Conservation (phyloP, 2,113 vertebrate species). For the Sorex fumeus region DNA sequence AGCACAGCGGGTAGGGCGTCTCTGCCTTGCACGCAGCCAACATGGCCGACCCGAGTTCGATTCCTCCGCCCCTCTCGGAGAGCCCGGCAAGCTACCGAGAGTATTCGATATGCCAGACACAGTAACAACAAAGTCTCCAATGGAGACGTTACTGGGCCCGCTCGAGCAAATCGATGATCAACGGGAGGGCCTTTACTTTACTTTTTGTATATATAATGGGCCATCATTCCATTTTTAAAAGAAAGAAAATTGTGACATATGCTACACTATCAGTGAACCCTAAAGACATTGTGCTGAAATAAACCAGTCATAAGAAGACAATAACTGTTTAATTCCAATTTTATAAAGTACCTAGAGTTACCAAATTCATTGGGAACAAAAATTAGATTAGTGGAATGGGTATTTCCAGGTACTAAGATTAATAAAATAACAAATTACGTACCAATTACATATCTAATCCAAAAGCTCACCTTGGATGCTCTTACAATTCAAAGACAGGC, state of each 20-base stretch:
- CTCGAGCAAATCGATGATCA: too few relatives aligned
- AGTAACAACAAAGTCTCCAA: too few relatives aligned
- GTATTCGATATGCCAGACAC: too few relatives aligned
- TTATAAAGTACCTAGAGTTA: neutral
- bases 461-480: neutral
- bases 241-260: neutral
- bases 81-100: too few relatives aligned
- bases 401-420: neutral
- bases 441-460: neutral
- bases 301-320: neutral
- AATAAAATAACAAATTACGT: neutral
- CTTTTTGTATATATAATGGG: neutral
- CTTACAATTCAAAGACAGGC: neutral
- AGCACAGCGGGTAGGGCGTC: too few relatives aligned
- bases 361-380: neutral
- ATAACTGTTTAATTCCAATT: neutral
- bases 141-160: too few relatives aligned
- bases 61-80: too few relatives aligned
- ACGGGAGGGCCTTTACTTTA: too few relatives aligned
- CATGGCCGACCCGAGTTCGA: too few relatives aligned
- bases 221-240: neutral
- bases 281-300: neutral
- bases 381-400: neutral
- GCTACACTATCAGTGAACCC: neutral
- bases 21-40: too few relatives aligned